A percentile compares a stretch with the other conserved stretches of the same genome.
Conservation (phyloP, 2,113 vertebrate genomes). For the Toxostoma redivivum region DNA sequence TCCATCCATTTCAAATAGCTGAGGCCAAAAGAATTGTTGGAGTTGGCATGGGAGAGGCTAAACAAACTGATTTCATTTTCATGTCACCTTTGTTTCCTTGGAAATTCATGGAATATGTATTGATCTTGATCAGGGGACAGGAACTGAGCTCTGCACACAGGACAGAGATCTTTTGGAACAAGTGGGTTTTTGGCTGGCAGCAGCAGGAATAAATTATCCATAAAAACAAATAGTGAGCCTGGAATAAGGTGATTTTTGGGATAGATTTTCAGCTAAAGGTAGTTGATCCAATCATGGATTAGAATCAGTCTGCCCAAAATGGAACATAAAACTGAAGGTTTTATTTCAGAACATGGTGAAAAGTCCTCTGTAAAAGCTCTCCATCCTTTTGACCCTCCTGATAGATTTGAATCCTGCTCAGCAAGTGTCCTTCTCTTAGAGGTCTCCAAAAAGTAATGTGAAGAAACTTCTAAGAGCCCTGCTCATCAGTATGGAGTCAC, state of each 20-base stretch:
- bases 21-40: not conserved
- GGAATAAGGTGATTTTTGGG: not conserved
- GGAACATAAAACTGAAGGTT: not conserved
- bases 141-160: not conserved
- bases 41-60: not conserved
- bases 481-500: not conserved
- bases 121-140: not conserved
- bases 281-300: not conserved
- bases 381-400: not conserved
- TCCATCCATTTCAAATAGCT: not conserved
- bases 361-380: not conserved
- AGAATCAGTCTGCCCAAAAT: not conserved
- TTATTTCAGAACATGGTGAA: not conserved
- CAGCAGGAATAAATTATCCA: not conserved
- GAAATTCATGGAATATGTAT: fast-evolving
- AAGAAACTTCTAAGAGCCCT: not conserved
- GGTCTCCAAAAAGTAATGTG: not conserved
- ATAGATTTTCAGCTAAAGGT: not conserved
- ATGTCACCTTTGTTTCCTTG: not conserved
- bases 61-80: not conserved
- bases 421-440: not conserved
- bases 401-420: not conserved
- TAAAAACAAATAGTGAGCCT: not conserved
- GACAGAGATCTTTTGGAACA: not conserved
- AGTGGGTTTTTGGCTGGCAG: not conserved